Evolutionary conservation across 2,797 vertebrate species (phyloP).

Genomic region (Karalla daura): DNA sequence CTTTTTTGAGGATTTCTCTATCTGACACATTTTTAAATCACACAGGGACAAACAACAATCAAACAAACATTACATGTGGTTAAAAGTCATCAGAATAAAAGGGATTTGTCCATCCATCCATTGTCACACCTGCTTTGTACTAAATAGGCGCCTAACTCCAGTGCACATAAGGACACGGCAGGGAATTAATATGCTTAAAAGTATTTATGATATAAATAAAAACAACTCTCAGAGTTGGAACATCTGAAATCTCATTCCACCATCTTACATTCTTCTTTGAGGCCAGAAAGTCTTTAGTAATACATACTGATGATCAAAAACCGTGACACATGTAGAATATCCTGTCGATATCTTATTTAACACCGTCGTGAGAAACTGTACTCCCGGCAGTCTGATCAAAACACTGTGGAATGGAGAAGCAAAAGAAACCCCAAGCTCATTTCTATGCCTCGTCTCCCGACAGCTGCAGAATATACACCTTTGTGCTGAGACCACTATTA

Average conservation of each 20-base stretch:
- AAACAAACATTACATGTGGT: too few species aligned
- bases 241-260: neutral
- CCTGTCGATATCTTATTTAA: conserved; percentile 3
- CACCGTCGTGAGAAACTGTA: neutral
- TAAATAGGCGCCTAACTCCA: too few species aligned
- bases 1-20: conserved; percentile 1
- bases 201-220: neutral
- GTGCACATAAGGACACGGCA: too few species aligned
- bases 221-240: neutral
- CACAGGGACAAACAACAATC: too few species aligned
- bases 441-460: conserved; percentile 21
- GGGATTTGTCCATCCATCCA: too few species aligned
- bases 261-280: neutral
- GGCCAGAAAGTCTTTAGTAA: neutral
- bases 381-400: conserved; percentile 36
- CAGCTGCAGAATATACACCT: conserved; percentile 39
- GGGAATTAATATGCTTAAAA: too few species aligned
- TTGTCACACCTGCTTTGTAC: too few species aligned
- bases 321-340: conserved; percentile 1
- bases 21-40: neutral
- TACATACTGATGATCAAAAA: neutral
- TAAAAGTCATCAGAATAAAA: too few species aligned
- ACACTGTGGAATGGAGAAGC: conserved; percentile 13
- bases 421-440: conserved; percentile 14
- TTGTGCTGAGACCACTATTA: conserved; percentile 47